Base-by-base conservation (phyloP, 2,888 invertebrate species). In the Automeris io region DNA sequence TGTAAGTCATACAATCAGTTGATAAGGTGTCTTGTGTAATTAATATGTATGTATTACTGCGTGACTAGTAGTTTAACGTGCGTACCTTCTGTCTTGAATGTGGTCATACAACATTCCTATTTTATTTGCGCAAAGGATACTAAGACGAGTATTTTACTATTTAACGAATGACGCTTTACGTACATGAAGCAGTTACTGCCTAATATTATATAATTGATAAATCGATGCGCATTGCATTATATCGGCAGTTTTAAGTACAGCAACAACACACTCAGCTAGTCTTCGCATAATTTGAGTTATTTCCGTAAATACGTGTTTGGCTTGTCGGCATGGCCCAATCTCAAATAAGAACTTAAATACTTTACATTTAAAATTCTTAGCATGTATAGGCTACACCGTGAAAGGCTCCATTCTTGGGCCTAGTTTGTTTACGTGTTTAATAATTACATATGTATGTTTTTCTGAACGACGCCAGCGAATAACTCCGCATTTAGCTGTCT, bases 341-440 rank as follows among this genome's bases (percentile, higher is more conserved):
- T 13, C 13, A 26, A 13, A 29, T 9, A n/a, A 22, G 11, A 31
- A 8, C 22, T 32, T 37, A 33, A 40, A 35, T 42, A 24, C 61
- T 67, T 59, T 54, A 59, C 66, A 70, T 72, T 78, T 76, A 70
- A 72, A 53, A 81, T 78, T 78, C 72, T 66, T 71, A 69, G 61
- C 68, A 65, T 67, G 51, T 48, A 46, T 48, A 53, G 52, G 51
- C n/a, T 54, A 70, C 66, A 57, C 61, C 57, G 46, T 44, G 52
- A 51, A 50, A 51, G 52, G 34, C 41, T 37, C 53, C 57, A 61
- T 68, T 65, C 70, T 60, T 57, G 54, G 49, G 50, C 51, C 51
- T 65, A 60, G 71, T 78, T 74, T 73, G 70, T 76, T 65, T 71
- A 68, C 61, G 57, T 57, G 56, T 45, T 51, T 49, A 50, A 51